Evolutionary conservation across 2,888 invertebrate genomes (phyloP), one percentile per base, ranked within the genome.

Genomic region (Helleia helle): DNA sequence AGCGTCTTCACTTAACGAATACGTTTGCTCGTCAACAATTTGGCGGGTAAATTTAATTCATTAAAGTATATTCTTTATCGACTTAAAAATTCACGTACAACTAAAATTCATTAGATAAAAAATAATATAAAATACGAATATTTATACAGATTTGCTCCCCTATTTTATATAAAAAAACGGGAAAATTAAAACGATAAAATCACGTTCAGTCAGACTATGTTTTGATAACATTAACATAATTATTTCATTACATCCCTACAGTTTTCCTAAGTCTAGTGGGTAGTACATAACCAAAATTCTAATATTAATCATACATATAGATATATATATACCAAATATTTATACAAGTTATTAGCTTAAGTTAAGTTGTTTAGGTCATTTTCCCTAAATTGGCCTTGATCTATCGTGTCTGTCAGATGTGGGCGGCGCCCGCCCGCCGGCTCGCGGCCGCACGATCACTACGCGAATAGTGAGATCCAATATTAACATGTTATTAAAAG

Each of bases 271-370:
- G 59, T 77, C 83, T 83, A 83, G 75, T 77, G 80, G 75, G 79
- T 79, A 80, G 76, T 83, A 77, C 80, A 79, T 77, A 83, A 84
- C 80, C 83, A 75, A 84, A 84, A 83, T 65, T 81, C 83, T 84
- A 84, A 84, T 72, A 83, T 83, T 84, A 83, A 81, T 68, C 79
- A 83, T 84, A 84, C 80, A 84, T 84, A 84, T 76, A 72, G 71
- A 80, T 80, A 84, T 80, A 83, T 81, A 81, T 71, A n/a, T n/a
- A n/a, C n/a, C 74, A 77, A 77, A 81, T 83, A 84, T 83, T 81
- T 81, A 83, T 83, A 84, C 81, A 83, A 83, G 79, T 79, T 66
- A 73, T 76, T 81, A 81, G 81, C 84, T 83, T 84, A 83, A 83
- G 83, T 81, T 83, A 81, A 83, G 80, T 81, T 75, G 59, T 73